Percentiles rank a stretch among this genome's conserved stretches.
phyloP scores from a whole-genome alignment of 2,797 vertebrate species.

The Lutra lutra region DNA sequence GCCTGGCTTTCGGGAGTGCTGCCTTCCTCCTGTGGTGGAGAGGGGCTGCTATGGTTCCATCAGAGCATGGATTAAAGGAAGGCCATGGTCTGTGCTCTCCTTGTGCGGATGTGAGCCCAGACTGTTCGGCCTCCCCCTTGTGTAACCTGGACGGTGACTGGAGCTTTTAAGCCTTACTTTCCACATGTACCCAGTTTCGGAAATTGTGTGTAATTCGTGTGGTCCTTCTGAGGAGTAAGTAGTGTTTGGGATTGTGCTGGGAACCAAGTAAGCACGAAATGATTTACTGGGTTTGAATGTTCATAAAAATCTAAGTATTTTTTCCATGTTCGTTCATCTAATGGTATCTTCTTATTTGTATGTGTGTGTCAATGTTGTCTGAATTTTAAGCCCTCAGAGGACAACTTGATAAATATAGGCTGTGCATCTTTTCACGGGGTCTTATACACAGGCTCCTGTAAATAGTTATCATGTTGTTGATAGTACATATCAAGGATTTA shows the following conservation, averaged over 20 bases:
- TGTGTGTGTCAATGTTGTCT: not conserved
- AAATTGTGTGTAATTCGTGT: not conserved
- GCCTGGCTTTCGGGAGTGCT: not conserved
- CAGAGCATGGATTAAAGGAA: not conserved
- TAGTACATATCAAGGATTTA: not conserved
- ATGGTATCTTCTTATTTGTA: not conserved
- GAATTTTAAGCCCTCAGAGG: not conserved
- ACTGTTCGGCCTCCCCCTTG: rapidly evolving
- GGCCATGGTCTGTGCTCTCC: not conserved
- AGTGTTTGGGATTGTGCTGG: not conserved
- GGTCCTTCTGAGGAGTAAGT: not conserved
- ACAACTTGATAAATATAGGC: not conserved
- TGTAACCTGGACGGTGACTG: not conserved
- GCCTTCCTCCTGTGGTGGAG: not conserved
- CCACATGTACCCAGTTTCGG: not conserved
- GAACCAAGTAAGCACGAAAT: not conserved
- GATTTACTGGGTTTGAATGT: not conserved
- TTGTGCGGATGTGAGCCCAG: rapidly evolving
- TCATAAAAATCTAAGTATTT: not conserved
- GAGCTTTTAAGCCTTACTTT: not conserved
- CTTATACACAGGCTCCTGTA: not conserved
- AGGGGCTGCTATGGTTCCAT: not conserved
- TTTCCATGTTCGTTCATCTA: not conserved
- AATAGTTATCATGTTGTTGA: not conserved
- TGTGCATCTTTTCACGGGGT: not conserved